Base-by-base conservation (phyloP, 2,888 invertebrate genomes). In the Anoplius nigerrimus region DNA sequence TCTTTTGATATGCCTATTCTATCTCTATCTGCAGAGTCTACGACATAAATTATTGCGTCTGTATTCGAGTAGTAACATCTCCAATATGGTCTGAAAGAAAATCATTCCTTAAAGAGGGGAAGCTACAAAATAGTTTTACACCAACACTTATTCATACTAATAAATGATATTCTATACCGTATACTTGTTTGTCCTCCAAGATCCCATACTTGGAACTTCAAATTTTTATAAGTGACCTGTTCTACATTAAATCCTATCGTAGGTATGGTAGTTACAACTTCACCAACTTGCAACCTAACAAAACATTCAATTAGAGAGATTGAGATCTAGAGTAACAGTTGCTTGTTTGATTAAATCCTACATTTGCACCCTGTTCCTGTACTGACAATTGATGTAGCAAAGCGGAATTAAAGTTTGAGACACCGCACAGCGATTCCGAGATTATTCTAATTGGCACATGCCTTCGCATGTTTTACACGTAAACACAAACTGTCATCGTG, bases 171-270 rank as follows among this genome's bases (percentile, higher is more conserved):
- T 20, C 78, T 87, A 87, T 90, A 97, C 97, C 97, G 94, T 90
- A 99, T 99, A 91, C 98, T 98, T 72, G 98, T 99, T 89, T 99
- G 99, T 82, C 99, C 99, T 62, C 99, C 99, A 62, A 99, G 92
- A 92, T 99, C 98, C 98, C 98, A 98, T 34, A 97, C 98, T 94
- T 99, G 99, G 89, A 99, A 99, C 90, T 98, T 99, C 77, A 99
- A 92, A 91, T 99, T 99, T 92, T 98, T 98, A 89, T 98, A 99
- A 82, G 97, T 97, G 68, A 99, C 98, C 92, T 98, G 98, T 90
- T 99, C 99, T 82, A 99, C 99, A 91, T 99, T 99, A 90, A 99
- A 99, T 13, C 95, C 99, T 89, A 99, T 99, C 11, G 99, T 99
- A 74, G 98, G 97, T 90, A 96, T 99, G 43, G 99, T 99, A 58